Base-by-base conservation (phyloP, 2,888 invertebrate genomes). In the Tillus elongatus region DNA sequence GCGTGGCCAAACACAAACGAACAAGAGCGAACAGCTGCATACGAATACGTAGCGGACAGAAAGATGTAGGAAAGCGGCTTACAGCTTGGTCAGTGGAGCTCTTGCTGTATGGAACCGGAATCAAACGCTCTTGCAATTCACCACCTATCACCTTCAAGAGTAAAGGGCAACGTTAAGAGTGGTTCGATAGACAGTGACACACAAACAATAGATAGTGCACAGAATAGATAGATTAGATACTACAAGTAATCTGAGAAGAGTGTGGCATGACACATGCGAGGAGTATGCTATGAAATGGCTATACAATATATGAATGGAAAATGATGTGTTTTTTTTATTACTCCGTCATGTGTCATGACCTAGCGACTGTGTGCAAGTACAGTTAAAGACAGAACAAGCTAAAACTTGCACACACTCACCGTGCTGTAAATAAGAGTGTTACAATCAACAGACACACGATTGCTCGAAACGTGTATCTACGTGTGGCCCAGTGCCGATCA, bases 81-180 rank as follows among this genome's bases (percentile, higher is more conserved):
- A 95, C 95, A 90, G 93, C 93, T 88, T 95, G 95, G 82, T 95
- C 95, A 77, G 93, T 95, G 75, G 92, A 91, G 75, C 90, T 92
- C 88, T 93, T 93, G 91, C 93, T 93, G 87, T 93, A 93, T 74
- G 93, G 95, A 75, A 95, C 93, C 75, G 95, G 92, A 75, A 95
- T 93, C 85, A 95, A 89, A 77, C 93, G 90, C 80, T 93, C 93
- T 84, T 93, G 91, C 80, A 91, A 91, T 81, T 93, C 92, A 78
- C 95, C 95, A 85, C 93, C 93, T 88, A 95, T 95, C 84, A 95
- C 93, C 95, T 95, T 89, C 82, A 88, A 85, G 79, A 84, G 81
- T 80, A 83, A 85, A 83, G 74, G 80, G 77, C 73, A 80, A 81
- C 79, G 80, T 79, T 79, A 80, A 81, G 79, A 79, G 69, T 68